Percentiles rank a stretch among this genome's conserved stretches.
phyloP scores from a whole-genome alignment of 92 coral and sea anemone species.

The Palythoa grandiflora region DNA sequence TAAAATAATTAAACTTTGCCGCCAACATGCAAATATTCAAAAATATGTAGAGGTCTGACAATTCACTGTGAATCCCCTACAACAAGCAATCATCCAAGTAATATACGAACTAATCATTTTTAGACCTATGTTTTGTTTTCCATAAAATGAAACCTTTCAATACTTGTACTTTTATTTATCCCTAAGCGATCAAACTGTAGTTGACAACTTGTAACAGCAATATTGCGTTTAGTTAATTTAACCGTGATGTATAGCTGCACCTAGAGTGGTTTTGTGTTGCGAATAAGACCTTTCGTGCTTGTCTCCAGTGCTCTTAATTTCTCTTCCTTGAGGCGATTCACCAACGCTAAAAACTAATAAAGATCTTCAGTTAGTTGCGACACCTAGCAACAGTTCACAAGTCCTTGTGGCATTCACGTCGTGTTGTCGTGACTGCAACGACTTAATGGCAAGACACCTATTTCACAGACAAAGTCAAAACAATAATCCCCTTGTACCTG shows the following conservation, averaged over 20 bases:
- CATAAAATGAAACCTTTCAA: not conserved
- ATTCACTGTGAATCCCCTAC: not conserved
- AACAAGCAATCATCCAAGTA: conserved; percentile 5
- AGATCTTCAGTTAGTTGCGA: not conserved
- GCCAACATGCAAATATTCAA: conserved; percentile 28
- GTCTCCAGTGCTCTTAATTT: conserved; percentile 74
- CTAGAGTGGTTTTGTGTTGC: not conserved
- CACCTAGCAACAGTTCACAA: conserved; percentile 40
- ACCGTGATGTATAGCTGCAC: not conserved
- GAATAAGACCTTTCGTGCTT: conserved; percentile 4
- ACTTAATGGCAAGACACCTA: conserved; percentile 18
- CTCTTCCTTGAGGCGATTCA: conserved; percentile 83
- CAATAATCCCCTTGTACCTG: conserved; percentile 4
- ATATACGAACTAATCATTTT: not conserved
- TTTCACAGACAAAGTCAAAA: conserved; percentile 17
- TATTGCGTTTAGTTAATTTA: not conserved
- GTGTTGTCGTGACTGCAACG: conserved; percentile 29
- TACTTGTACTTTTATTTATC: not conserved
- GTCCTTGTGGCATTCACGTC: conserved; percentile 3
- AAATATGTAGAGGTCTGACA: not conserved
- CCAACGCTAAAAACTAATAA: conserved; percentile 77
- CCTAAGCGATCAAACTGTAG: not conserved
- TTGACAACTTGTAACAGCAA: not conserved
- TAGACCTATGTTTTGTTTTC: not conserved
- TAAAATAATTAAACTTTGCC: conserved; percentile 20